Conservation (phyloP, 2,113 vertebrate species). For the Ranitomeya imitator region DNA sequence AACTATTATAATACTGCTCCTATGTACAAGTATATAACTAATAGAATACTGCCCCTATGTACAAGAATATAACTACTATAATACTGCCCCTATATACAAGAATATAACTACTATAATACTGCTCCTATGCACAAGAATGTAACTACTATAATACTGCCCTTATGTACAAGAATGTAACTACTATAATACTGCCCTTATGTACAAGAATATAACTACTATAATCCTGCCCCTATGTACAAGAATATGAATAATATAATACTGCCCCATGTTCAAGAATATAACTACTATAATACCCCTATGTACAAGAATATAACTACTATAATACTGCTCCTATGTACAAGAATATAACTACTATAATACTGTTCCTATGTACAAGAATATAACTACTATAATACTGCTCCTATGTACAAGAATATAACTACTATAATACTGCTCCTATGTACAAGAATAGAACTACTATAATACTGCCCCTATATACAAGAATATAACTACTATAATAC, state of each 20-base stretch:
- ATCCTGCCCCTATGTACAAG: not conserved
- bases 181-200: not conserved
- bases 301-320: too few species aligned
- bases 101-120: not conserved
- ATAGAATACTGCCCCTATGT: not conserved
- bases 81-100: not conserved
- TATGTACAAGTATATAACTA: constrained; percentile 7
- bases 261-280: not conserved
- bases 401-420: not conserved
- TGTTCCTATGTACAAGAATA: too few species aligned
- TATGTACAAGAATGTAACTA: not conserved
- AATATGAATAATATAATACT: not conserved
- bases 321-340: too few species aligned
- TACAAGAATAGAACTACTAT: constrained; percentile 1
- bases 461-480: not conserved
- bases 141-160: not conserved
- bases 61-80: constrained; percentile 6
- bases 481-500: constrained; percentile 15
- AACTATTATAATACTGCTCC: not conserved
- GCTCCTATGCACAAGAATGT: not conserved
- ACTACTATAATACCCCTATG: not conserved
- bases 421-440: not conserved
- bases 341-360: too few species aligned
- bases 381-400: not conserved
- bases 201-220: constrained; percentile 1